Conservation (phyloP, 2,113 vertebrate species). For the Corythoichthys haematopterus region DNA sequence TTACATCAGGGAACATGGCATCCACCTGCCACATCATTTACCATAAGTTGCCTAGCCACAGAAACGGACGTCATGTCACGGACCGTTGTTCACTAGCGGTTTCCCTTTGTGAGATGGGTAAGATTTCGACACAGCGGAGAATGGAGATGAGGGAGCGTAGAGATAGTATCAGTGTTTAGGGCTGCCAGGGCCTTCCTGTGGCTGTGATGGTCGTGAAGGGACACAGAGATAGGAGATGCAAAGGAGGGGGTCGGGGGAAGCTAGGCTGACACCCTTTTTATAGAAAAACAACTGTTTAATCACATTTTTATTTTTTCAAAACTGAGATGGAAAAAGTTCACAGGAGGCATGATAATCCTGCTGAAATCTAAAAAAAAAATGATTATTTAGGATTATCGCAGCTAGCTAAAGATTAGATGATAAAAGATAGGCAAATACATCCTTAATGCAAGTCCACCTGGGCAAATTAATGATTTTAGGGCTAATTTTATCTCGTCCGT, state of each 20-base stretch:
- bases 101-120: slow-evolving; percentile 71
- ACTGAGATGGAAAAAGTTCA: not conserved
- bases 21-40: slow-evolving; percentile 48
- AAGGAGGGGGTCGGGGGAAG: slow-evolving; percentile 23
- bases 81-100: slow-evolving; percentile 65
- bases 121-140: slow-evolving; percentile 75
- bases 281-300: slow-evolving; percentile 7
- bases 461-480: not conserved
- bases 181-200: slow-evolving; percentile 75
- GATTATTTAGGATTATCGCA: not conserved
- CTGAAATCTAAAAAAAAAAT: not conserved
- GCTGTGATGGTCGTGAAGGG: slow-evolving; percentile 63
- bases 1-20: slow-evolving; percentile 23
- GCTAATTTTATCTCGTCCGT: not conserved
- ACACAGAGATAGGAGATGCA: slow-evolving; percentile 59
- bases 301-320: not conserved
- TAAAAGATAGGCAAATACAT: not conserved
- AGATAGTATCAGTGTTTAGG: slow-evolving; percentile 72
- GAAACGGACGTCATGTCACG: slow-evolving; percentile 58
- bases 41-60: slow-evolving; percentile 51
- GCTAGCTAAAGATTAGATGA: not conserved
- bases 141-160: slow-evolving; percentile 58
- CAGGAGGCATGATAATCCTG: not conserved
- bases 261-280: slow-evolving; percentile 16
- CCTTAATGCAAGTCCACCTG: not conserved